Base-by-base conservation (phyloP, 2,113 vertebrate species). In the Anthoscopus minutus region DNA sequence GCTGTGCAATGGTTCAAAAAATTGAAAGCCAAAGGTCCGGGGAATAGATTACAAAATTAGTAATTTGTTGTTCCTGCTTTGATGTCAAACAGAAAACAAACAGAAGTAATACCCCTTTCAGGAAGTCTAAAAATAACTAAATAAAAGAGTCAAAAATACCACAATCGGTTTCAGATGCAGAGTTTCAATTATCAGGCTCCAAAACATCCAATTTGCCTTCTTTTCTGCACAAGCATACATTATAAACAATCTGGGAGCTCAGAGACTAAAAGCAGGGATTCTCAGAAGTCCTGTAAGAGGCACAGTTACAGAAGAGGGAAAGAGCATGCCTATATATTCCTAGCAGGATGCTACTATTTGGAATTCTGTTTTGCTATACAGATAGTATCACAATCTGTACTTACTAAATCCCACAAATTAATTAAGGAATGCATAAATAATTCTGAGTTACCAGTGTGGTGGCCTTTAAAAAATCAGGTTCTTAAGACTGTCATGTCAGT, bases 51-150 rank as follows among this genome's bases (percentile, higher is more conserved):
- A 88, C 50, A 76, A 92, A 94, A 92, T 90, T 37, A 93, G 70
- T 86, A 81, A 93, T 83, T 86, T 95, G 69, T 69, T 95, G 80
- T 86, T 96, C 69, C 82, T 88, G 77, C 73, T 95, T 93, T 96
- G 86, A 94, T 93, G 94, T 91, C 81, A 91, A 92, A 70, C 64
- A 92, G 88, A 95, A 92, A 94, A 78, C 76, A 93, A 95, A 91
- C 69, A 95, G 80, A 93, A 94, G 82, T 81, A 92, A 92, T 70
- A 45, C 3, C 71, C 67, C 60, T 93, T 90, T 88, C 93, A 95
- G 89, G 94, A 96, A 95, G 80, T 88, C 94, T 95, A 94, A 94
- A 95, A 96, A 93, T 94, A 95, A 64, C 95, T 51, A 56, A 81
- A 82, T 47, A 69, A 94, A 91, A 51, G 72, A 83, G 64, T 71